A percentile compares a stretch with the other conserved stretches of the same genome.
Evolutionary conservation across 1,140 invertebrate genomes (phyloP).

Genomic region (Drosophila miranda): DNA sequence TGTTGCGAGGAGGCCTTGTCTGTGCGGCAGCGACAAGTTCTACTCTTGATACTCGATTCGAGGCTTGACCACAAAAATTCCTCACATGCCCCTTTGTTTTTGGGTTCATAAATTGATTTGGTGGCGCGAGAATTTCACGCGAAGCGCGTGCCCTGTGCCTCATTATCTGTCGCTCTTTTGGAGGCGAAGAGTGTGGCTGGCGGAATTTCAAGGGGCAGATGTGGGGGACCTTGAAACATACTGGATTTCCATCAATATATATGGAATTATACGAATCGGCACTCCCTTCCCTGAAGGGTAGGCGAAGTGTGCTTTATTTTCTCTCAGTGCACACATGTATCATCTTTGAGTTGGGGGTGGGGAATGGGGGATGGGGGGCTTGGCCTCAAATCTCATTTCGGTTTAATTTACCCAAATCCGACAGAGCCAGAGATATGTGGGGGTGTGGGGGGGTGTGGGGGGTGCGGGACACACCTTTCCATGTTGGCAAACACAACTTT

Average conservation of each 20-base stretch:
- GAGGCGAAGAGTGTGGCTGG: no score
- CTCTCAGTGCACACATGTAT: no score
- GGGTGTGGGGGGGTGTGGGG: neutral
- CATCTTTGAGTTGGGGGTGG: neutral
- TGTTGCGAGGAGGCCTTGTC: neutral
- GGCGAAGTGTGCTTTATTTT: no score
- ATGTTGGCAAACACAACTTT: slow-evolving; percentile 38
- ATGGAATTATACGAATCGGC: no score
- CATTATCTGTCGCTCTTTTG: slow-evolving; percentile 22
- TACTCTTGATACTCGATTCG: slow-evolving; percentile 17
- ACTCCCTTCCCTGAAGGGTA: no score
- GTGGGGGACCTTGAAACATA: no score
- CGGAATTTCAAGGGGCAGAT: no score
- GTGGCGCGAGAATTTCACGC: neutral
- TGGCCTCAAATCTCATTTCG: slow-evolving; percentile 52
- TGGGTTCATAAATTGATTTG: slow-evolving; percentile 40
- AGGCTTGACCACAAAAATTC: slow-evolving; percentile 38
- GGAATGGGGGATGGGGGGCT: neutral
- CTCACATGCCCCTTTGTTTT: slow-evolving; percentile 3
- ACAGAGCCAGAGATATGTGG: neutral
- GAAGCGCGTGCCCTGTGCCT: slow-evolving; percentile 36
- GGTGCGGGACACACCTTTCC: slow-evolving; percentile 32
- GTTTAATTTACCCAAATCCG: slow-evolving; percentile 56
- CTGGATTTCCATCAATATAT: no score
- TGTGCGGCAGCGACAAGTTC: slow-evolving; percentile 43